phyloP scores from a whole-genome alignment of 2,888 invertebrate genomes.

The Caenorhabditis sulstoni region DNA sequence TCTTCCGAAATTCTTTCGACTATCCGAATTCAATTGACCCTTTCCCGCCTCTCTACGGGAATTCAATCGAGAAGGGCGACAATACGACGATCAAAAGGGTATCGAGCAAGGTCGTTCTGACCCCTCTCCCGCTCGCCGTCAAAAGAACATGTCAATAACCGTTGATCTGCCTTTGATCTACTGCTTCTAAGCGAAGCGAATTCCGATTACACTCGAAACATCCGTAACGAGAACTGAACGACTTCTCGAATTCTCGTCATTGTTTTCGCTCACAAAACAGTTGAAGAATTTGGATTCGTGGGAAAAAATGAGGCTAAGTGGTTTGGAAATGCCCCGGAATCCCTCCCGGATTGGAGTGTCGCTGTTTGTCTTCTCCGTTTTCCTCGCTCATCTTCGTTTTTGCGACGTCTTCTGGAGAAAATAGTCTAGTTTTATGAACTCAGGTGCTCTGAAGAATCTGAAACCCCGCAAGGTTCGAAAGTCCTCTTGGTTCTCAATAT shows the following conservation, averaged over 20 bases:
- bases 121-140: not conserved
- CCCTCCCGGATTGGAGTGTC: not conserved
- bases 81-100: conserved; percentile 9
- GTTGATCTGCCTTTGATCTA: not conserved
- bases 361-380: conserved; percentile 7
- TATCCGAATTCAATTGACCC: conserved; percentile 6
- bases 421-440: no score
- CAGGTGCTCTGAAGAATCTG: no score
- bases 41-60: not conserved
- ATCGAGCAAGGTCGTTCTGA: conserved; percentile 14
- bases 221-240: conserved; percentile 1
- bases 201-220: conserved; percentile 8
- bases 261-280: no score
- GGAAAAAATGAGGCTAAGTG: conserved; percentile 53
- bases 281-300: not conserved
- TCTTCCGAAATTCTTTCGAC: not conserved
- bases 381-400: not conserved
- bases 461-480: no score
- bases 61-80: conserved; percentile 10
- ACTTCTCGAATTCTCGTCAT: not conserved
- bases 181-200: no score
- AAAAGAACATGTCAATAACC: no score
- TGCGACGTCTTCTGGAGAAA: no score
- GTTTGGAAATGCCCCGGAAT: conserved; percentile 26
- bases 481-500: no score